These are phyloP conservation scores for Pteromalus puparum DNA, from an alignment of 1,140 invertebrate species.

Conservation along the genomic window DNA sequence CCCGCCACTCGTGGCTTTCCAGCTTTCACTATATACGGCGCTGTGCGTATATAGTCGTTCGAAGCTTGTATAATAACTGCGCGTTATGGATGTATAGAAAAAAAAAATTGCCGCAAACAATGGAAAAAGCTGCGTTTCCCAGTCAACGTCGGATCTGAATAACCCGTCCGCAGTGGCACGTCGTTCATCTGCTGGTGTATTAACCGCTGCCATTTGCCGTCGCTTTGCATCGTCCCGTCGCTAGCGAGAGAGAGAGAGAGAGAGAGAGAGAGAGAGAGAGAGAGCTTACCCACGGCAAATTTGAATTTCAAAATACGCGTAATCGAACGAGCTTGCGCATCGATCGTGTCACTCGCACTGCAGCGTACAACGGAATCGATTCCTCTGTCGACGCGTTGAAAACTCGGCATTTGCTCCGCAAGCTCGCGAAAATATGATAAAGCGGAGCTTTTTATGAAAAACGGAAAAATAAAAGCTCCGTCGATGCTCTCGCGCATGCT, in stretches of 20 bases:
- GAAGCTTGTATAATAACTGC: neutral
- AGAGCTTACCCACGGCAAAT: neutral
- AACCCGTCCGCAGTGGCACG: neutral
- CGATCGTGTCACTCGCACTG: neutral
- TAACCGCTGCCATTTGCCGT: neutral
- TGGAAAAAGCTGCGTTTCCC: too few species aligned
- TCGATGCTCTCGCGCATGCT: neutral
- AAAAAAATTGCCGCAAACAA: too few species aligned
- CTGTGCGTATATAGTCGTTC: neutral
- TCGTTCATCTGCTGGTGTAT: neutral
- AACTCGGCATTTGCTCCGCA: neutral
- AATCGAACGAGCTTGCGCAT: neutral
- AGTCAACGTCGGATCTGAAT: neutral
- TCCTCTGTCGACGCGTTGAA: neutral
- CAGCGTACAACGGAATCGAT: neutral
- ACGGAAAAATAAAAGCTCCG: neutral
- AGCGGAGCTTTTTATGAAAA: too few species aligned
- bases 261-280: too few species aligned
- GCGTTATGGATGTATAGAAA: neutral
- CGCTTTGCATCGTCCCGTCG: too few species aligned
- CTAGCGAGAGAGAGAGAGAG: too few species aligned
- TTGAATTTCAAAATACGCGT: conserved; percentile 4
- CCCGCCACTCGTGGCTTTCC: neutral
- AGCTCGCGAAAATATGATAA: too few species aligned
- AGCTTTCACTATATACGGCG: neutral